Evolutionary conservation across 2,888 invertebrate species (phyloP), one percentile per base, ranked within the genome.

Genomic region (Octodonta nipae): DNA sequence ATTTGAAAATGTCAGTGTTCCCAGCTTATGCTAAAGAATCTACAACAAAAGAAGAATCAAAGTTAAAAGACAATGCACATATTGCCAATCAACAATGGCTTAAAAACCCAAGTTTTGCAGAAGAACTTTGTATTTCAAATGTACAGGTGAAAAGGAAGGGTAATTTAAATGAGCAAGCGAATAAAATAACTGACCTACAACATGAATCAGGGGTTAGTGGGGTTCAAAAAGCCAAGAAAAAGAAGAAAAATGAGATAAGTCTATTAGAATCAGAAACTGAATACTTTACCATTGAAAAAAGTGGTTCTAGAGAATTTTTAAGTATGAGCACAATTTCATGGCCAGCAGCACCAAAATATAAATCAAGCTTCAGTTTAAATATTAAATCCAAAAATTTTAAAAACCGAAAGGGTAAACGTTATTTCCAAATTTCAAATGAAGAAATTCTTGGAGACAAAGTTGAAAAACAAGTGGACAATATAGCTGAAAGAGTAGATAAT

Each of bases 301-400:
- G 27, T 27, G 55, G 66, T 28, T 73, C 73, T 26, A 61, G 55
- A 30, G 71, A 68, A 30, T 75, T 75, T 53, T 59, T 70, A 26
- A 61, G 60, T 2, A 69, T 79, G 2, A 60, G 66, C 17, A 78
- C 74, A 1, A 64, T 83, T 8, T 71, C 74, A 38, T 68, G 71
- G 33, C 75, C 77, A 2, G 69, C 71, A 1, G 67, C 73, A 32
- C 76, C 81, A 1, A 65, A 64, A 59, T 82, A 66, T 45, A 41
- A 33, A 35, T 36, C 52, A 17, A 42, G 44, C 32, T 49, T 50
- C 42, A 45, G 49, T 35, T 36, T 50, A 17, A 35, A 37, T 45
- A 49, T 39, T 8, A 29, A 12, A 46, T 46, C 42, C 28, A 25
- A 15, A 15, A 32, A 15, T 12, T 38, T 26, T 41, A 50, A 38